Evolutionary conservation across 2,113 vertebrate species (phyloP), one percentile per base, ranked within the genome.

Genomic region (Platichthys flesus): DNA sequence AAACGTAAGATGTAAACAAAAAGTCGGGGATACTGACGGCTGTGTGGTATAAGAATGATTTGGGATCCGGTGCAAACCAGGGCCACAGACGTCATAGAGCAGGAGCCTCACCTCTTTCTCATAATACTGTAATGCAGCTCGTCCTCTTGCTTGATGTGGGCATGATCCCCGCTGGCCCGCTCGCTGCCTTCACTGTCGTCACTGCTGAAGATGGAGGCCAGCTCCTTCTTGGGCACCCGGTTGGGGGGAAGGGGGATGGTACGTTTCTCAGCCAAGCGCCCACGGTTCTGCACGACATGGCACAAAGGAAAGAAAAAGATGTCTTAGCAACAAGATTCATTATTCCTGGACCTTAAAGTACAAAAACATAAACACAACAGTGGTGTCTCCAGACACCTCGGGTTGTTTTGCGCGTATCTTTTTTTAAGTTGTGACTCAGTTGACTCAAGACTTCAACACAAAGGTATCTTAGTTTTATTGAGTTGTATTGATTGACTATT

Each of bases 261-360:
- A 69, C 98, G 97, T 93, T 98, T 99, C 91, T 99, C 97, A 20
- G 98, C 98, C 92, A 99, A 92, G 63, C 98, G 97, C 20, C 97
- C 98, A 62, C 98, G 97, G 88, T 99, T 99, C 98, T 99, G 92
- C 26, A 76, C 62, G 60, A 69, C 71, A 73, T 79, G 69, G 79
- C 57, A 78, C 28, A 87, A 60, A 66, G 70, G 67, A 67, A 45
- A 67, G 28, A 51, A 21, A 31, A 57, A 24, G 49, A 77, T 56
- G 78, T 23, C 79, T 90, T 24, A 90, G 58, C 59, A 60, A 80
- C 65, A 79, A 24, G 56, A 77, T 61, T 82, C 26, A 52, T 40
- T 35, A 5, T 14, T 20, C 18, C 35, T 54, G n/a, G 9, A 49
- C 51, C n/a, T 4, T 42, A 4, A 65, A 12, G 7, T 13, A n/a